Conservation (phyloP, 2,888 invertebrate species). For the Shargacucullia verbasci region DNA sequence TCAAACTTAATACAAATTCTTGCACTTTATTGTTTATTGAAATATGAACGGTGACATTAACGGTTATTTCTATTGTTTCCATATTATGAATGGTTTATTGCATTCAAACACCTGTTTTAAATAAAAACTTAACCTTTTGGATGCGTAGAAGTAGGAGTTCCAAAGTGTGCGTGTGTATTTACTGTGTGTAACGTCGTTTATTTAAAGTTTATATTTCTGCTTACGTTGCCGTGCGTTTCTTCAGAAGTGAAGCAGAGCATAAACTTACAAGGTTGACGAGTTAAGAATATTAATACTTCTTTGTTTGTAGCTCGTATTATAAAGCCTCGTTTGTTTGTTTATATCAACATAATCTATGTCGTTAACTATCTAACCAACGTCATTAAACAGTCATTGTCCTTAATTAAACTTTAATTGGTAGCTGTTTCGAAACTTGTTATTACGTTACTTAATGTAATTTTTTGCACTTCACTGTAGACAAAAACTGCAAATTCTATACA, state of each 20-base stretch:
- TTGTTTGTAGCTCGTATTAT: conserved; percentile 57
- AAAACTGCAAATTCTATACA: conserved; percentile 2
- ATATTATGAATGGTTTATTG: background rate
- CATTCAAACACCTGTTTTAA: background rate
- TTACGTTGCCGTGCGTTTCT: conserved; percentile 35
- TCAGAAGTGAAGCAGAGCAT: conserved; percentile 66
- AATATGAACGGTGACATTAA: background rate
- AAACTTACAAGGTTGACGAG: conserved; percentile 68
- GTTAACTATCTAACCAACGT: conserved; percentile 7
- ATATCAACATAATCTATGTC: conserved; percentile 32
- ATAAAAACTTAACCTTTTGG: background rate
- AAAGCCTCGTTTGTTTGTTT: conserved; percentile 53
- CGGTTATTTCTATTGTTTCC: background rate
- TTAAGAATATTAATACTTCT: conserved; percentile 65
- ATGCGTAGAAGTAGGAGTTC: background rate
- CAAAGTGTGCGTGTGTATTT: background rate
- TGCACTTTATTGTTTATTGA: background rate
- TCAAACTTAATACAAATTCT: background rate
- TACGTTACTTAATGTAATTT: background rate
- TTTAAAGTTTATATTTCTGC: conserved; percentile 37
- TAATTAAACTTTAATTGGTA: conserved; percentile 23
- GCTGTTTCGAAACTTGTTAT: conserved; percentile 10
- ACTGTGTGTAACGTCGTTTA: conserved; percentile 26
- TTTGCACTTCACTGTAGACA: conserved; percentile 5
- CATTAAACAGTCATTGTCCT: conserved; percentile 24